phyloP scores from a whole-genome alignment of 2,113 vertebrate species.

The Speoplatyrhinus poulsoni region DNA sequence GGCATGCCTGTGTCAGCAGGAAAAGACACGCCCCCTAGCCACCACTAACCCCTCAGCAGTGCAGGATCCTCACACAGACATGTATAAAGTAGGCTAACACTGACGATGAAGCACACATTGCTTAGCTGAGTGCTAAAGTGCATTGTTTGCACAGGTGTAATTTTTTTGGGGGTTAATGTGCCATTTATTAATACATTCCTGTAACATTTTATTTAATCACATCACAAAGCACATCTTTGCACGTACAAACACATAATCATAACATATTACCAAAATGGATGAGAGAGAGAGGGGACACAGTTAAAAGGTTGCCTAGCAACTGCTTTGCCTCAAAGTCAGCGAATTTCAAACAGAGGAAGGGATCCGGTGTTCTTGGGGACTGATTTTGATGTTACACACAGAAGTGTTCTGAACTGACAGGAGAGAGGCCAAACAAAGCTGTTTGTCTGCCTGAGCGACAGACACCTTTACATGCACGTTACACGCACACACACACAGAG shows the following conservation, averaged over 20 bases:
- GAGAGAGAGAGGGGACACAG: constrained; percentile 37
- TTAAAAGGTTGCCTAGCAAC: constrained; percentile 73
- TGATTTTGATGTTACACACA: constrained; percentile 45
- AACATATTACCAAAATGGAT: constrained; percentile 46
- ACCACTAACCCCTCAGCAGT: no score
- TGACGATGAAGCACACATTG: constrained; percentile 6
- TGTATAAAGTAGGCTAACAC: constrained; percentile 1
- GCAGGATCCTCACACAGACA: no score
- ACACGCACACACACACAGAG: no score
- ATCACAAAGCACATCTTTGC: no score
- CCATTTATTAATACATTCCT: neutral
- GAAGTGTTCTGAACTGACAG: constrained; percentile 20
- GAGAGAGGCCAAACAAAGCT: neutral
- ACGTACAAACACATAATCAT: constrained; percentile 34
- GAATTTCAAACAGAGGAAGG: constrained; percentile 62
- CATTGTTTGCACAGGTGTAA: no score
- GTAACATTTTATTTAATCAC: neutral
- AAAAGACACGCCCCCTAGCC: no score
- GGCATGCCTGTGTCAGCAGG: no score
- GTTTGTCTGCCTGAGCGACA: neutral
- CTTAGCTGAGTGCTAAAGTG: neutral
- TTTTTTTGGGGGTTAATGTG: neutral
- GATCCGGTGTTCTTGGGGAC: constrained; percentile 61
- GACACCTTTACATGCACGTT: no score
- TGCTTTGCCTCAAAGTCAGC: constrained; percentile 61